Evolutionary conservation across 2,888 invertebrate species (phyloP).

Genomic region (Blera fallax): DNA sequence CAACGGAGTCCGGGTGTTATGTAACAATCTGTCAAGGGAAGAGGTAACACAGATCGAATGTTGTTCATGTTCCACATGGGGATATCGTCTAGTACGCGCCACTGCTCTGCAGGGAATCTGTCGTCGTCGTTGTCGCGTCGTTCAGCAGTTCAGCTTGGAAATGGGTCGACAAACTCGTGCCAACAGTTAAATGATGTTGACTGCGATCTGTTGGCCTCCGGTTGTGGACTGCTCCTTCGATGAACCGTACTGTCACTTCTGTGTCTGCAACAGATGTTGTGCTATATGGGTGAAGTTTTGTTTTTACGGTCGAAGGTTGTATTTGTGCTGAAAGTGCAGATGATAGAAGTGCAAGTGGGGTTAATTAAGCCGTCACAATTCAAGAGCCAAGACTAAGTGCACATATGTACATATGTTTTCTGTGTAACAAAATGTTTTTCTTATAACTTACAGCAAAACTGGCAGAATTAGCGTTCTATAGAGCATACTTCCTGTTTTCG

Average conservation of each 20-base stretch:
- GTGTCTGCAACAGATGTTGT: slow-evolving; percentile 21
- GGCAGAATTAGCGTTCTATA: too few species aligned
- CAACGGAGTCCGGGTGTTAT: slow-evolving; percentile 37
- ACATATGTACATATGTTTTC: too few species aligned
- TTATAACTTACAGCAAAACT: too few species aligned
- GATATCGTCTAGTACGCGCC: slow-evolving; percentile 20
- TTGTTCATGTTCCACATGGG: slow-evolving; percentile 32
- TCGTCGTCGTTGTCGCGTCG: slow-evolving; percentile 35
- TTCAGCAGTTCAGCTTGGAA: slow-evolving; percentile 4
- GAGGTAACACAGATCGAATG: slow-evolving; percentile 19
- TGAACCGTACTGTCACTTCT: not conserved
- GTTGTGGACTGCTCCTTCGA: slow-evolving; percentile 25
- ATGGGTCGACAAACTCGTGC: slow-evolving; percentile 47
- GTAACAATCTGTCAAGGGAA: slow-evolving; percentile 16
- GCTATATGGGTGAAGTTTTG: not conserved
- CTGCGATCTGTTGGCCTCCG: slow-evolving; percentile 36
- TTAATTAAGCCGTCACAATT: not conserved
- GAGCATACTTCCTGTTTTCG: too few species aligned
- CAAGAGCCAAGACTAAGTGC: not conserved
- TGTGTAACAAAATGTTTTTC: too few species aligned
- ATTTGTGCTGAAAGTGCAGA: not conserved
- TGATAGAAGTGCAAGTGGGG: not conserved
- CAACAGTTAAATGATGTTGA: slow-evolving; percentile 22
- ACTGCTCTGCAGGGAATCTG: slow-evolving; percentile 53
- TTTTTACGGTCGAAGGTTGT: slow-evolving; percentile 14